Base-by-base conservation (phyloP, 2,888 invertebrate genomes). In the Thymelicus lineola region DNA sequence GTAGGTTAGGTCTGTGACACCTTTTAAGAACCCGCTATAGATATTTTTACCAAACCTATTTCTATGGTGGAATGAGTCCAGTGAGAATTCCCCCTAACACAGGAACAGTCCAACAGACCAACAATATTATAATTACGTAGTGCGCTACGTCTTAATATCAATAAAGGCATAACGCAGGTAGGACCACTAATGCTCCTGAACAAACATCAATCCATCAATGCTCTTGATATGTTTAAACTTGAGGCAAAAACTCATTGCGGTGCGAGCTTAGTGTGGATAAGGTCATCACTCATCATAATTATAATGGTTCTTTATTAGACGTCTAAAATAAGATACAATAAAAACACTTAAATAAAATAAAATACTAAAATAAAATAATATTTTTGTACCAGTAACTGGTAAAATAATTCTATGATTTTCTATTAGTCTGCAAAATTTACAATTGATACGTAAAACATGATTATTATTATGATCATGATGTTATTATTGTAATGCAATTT, bases 161-260 rank as follows among this genome's bases (percentile, higher is more conserved):
- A 88, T 90, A 86, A 85, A 82, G 77, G 79, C 85, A 85, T 83
- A 85, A 85, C 72, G 70, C 85, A 84, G 86, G 85, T 84, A 83
- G 82, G 76, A 75, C 81, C 83, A 80, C 86, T 86, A 86, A 88
- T 85, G 88, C 84, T 75, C 81, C 76, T 84, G 87, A 89, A 86
- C 87, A 89, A 91, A 92, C 90, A 92, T 85, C 90, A 82, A 93
- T 93, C 93, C 90, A 92, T 92, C 92, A 91, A 83, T 82, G 74
- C 69, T 75, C 82, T 68, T 68, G 84, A 85, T 86, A 79, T 83
- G 82, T 82, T 84, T 81, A 80, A 82, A 80, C 77, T 79, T 73
- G 76, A 75, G 77, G 80, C 81, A 83, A 86, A 87, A 87, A 85
- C 73, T 82, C 75, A 73, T 71, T 75, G 75, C 72, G 71, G 55